phyloP scores from a whole-genome alignment of 2,888 invertebrate genomes.

The Teinopalpus imperialis region DNA sequence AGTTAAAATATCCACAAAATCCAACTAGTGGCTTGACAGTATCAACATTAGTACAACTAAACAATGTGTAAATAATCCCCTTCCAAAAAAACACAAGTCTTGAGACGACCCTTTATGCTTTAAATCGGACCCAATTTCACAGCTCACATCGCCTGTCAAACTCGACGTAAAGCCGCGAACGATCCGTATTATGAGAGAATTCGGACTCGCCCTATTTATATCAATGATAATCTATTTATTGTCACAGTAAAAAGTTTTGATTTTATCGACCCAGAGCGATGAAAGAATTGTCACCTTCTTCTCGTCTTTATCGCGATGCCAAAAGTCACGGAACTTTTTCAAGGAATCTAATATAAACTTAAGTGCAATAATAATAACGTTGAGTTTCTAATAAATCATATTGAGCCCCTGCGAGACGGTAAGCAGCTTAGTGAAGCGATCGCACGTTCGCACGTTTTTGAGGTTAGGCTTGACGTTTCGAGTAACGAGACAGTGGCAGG shows the following conservation, averaged over 20 bases:
- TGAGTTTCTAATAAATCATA: conserved; percentile 35
- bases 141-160: conserved; percentile 79
- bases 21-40: conserved; percentile 40
- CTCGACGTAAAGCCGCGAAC: conserved; percentile 76
- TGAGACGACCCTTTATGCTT: conserved; percentile 72
- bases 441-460: conserved; percentile 61
- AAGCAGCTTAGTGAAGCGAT: conserved; percentile 73
- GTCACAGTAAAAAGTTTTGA: conserved; percentile 78
- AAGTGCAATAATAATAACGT: conserved; percentile 38
- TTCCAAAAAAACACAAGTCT: conserved; percentile 62
- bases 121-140: conserved; percentile 79
- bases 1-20: conserved; percentile 9
- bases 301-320: conserved; percentile 69
- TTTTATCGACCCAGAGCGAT: conserved; percentile 71
- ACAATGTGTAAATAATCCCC: conserved; percentile 73
- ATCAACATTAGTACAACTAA: conserved; percentile 65
- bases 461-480: conserved; percentile 64
- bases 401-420: conserved; percentile 49
- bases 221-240: conserved; percentile 80
- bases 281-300: conserved; percentile 78
- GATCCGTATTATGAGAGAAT: conserved; percentile 69
- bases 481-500: conserved; percentile 64
- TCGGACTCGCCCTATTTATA: conserved; percentile 79
- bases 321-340: conserved; percentile 59
- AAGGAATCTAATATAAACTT: conserved; percentile 33